phyloP scores from a whole-genome alignment of 2,888 invertebrate species.

The Eulithis testata region DNA sequence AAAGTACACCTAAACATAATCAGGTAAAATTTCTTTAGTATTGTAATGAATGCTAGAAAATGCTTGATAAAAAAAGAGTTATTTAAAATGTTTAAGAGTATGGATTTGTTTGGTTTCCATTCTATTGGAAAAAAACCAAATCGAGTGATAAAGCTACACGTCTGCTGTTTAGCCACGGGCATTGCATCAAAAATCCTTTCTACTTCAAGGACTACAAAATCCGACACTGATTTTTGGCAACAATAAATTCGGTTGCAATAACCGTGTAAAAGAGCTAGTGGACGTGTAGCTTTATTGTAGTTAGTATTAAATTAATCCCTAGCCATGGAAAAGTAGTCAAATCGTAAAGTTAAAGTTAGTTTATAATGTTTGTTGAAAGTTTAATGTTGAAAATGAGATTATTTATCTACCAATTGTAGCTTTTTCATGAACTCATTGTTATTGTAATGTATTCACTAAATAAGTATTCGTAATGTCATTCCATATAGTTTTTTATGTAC shows the following conservation, averaged over 20 bases:
- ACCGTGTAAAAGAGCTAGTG: too few species aligned
- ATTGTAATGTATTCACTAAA: constrained; percentile 11
- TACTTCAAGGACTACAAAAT: too few species aligned
- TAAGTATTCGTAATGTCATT: constrained; percentile 2
- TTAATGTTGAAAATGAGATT: constrained; percentile 34
- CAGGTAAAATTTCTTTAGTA: constrained; percentile 16
- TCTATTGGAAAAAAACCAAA: background rate
- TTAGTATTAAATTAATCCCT: background rate
- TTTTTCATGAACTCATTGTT: constrained; percentile 41
- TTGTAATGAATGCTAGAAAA: constrained; percentile 11
- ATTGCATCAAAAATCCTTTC: background rate
- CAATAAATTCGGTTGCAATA: too few species aligned
- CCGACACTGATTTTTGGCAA: too few species aligned
- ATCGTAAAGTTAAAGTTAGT: constrained; percentile 6
- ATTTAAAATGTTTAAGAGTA: background rate
- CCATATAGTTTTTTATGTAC: too few species aligned
- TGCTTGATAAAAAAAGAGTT: constrained; percentile 10
- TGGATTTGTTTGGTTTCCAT: background rate
- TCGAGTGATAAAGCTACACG: constrained; percentile 1
- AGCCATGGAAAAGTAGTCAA: constrained; percentile 1
- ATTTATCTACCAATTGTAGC: constrained; percentile 38
- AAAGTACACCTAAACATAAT: constrained; percentile 5
- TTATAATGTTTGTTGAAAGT: constrained; percentile 12
- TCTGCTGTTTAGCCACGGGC: background rate
- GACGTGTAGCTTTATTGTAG: too few species aligned